Base-by-base conservation (phyloP, 2,797 vertebrate genomes). In the Pangasius macronema region DNA sequence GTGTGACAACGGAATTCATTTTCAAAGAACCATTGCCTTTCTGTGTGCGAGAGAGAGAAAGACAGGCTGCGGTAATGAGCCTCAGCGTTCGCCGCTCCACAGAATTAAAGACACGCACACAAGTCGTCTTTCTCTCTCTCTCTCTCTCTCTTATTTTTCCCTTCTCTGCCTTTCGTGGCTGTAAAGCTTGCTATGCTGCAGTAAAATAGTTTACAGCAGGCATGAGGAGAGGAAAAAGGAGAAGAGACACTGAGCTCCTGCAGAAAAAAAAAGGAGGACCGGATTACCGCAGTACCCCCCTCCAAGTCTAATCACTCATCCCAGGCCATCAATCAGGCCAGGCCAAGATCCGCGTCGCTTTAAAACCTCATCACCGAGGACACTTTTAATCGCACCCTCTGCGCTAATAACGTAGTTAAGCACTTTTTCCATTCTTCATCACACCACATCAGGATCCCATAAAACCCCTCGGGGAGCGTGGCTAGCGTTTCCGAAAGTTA, bases 151-250 rank as follows among this genome's bases (percentile, higher is more conserved):
- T 70, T 36, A 18, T 55, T 57, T 39, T 46, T 51, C 5, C 55
- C 86, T 72, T 14, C 65, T 42, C 16, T 22, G 63, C 70, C 42
- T 81, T 82, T 14, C 57, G 42, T 80, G 80, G 91, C 89, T 91
- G 87, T 94, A 93, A 94, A 94, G 89, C 91, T 93, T 92, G 89
- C 84, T 89, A 87, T 88, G 84, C 89, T 92, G 89, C 89, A 89
- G 92, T 93, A 91, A 94, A 93, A 93, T 94, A 90, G 94, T 80
- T 95, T 94, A 94, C 89, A 92, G 85, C 85, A 84, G 33, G 73
- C 42, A 39, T 55, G 27, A 70, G 53, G 18, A 84, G 76, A 89
- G 30, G 33, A 70, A 86, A 89, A 90, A 90, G 90, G 87, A 89
- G 90, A 87, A 14, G 10, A 85, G 46, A 63, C 33, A 80, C 70